Conservation (phyloP, 2,113 vertebrate genomes). For the Cynocephalus volans region DNA sequence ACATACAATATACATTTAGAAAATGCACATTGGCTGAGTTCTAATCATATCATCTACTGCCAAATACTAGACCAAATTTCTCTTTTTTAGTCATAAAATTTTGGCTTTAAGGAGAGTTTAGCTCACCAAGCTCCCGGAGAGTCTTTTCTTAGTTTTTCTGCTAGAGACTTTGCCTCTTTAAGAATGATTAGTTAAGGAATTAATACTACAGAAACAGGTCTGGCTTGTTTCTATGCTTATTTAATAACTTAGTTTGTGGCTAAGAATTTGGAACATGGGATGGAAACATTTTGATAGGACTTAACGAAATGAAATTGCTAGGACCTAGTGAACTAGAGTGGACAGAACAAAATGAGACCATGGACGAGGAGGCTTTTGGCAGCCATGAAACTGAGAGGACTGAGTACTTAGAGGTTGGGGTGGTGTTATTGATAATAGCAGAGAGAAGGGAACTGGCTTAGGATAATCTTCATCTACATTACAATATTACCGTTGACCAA, state of each 20-base stretch:
- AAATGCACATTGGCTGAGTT: not conserved
- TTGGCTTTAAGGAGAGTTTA: not conserved
- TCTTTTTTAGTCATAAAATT: not conserved
- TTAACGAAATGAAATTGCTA: not conserved
- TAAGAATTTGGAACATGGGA: not conserved
- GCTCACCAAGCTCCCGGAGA: not conserved
- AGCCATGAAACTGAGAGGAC: not conserved
- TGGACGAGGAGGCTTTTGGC: not conserved
- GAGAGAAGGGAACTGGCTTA: too few species aligned
- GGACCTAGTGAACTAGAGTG: not conserved
- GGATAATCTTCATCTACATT: not conserved
- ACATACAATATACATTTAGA: not conserved
- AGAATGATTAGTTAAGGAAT: not conserved
- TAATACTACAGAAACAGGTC: not conserved
- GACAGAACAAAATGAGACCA: too few species aligned
- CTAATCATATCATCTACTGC: not conserved
- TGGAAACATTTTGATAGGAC: not conserved
- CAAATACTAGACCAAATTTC: not conserved
- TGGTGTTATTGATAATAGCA: not conserved
- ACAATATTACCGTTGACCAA: rapidly evolving
- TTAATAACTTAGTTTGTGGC: not conserved
- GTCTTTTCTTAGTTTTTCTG: not conserved
- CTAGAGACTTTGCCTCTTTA: not conserved
- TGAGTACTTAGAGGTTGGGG: rapidly evolving
- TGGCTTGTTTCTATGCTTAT: not conserved